Base-by-base conservation (phyloP, 2,888 invertebrate genomes). In the Amphipyra berbera region DNA sequence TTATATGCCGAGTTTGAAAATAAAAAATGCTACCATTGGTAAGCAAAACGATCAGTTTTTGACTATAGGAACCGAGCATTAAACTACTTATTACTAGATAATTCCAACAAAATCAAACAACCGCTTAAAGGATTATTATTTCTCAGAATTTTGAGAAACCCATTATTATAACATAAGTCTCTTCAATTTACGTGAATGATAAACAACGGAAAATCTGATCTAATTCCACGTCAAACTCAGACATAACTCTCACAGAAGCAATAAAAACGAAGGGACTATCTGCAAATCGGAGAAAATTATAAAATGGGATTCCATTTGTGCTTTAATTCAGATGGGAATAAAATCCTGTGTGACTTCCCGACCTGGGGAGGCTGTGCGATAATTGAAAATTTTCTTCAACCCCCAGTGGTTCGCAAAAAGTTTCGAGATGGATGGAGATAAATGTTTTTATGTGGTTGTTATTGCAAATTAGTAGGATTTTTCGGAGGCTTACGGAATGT, bases 381-480 rank as follows among this genome's bases (percentile, higher is more conserved):
- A 89, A 90, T 90, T 90, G 89, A 90, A 88, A 87, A 86, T 89
- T 88, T 89, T 85, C 85, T 87, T 83, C 84, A 86, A 85, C 49
- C 84, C 83, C 79, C 79, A 63, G 69, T 73, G 73, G 56, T 76
- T 79, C 68, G 63, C 71, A 77, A 78, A 82, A 80, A 79, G 73
- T 80, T 79, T 46, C 68, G 73, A 61, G 78, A 75, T 80, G 76
- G 70, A 81, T 80, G 60, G 70, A 81, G 81, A 83, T 83, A 76
- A 79, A 83, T 82, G 81, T 67, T 75, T 76, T 80, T 66, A 70
- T 73, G 79, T 61, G 79, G 77, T 71, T 78, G 73, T 78, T 79
- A 78, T 78, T 73, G 68, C 77, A 79, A 78, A 78, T 78, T 79
- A 74, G 77, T 64, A 47, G 55, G 64, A 72, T 70, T 79, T 77